phyloP scores from a whole-genome alignment of 2,888 invertebrate genomes.

The Thyatira batis region DNA sequence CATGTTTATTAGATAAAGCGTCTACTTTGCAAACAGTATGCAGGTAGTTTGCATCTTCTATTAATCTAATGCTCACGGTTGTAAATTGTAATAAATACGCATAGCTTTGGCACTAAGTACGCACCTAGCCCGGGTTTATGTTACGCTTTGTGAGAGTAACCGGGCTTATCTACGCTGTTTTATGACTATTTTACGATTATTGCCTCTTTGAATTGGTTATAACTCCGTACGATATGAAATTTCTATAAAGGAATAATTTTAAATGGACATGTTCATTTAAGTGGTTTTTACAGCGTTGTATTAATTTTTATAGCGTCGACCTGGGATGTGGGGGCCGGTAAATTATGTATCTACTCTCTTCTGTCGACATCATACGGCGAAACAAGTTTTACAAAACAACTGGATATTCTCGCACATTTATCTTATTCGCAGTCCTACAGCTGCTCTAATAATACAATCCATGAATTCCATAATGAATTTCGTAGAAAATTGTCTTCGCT shows the following conservation, averaged over 20 bases:
- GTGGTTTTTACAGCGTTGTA: conserved; percentile 55
- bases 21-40: not conserved
- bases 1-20: conserved; percentile 1
- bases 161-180: conserved; percentile 71
- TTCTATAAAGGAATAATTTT: conserved; percentile 74
- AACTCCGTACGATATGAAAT: conserved; percentile 76
- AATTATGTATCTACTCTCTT: not conserved
- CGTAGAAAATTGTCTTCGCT: no score
- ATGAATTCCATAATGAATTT: no score
- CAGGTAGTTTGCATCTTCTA: conserved; percentile 27
- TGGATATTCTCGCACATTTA: not conserved
- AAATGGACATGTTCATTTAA: conserved; percentile 76
- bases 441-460: no score
- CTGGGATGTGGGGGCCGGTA: conserved; percentile 17
- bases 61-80: conserved; percentile 28
- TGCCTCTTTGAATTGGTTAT: conserved; percentile 76
- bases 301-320: conserved; percentile 59
- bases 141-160: conserved; percentile 59
- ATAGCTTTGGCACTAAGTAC: conserved; percentile 46
- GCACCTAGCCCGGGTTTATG: conserved; percentile 53
- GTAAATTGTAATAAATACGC: conserved; percentile 50
- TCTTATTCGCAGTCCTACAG: not conserved
- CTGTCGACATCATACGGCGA: conserved; percentile 18
- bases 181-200: conserved; percentile 79
- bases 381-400: conserved; percentile 16